Evolutionary conservation across 2,113 vertebrate species (phyloP), one percentile per base, ranked within the genome.

Genomic region (Catagonus wagneri): DNA sequence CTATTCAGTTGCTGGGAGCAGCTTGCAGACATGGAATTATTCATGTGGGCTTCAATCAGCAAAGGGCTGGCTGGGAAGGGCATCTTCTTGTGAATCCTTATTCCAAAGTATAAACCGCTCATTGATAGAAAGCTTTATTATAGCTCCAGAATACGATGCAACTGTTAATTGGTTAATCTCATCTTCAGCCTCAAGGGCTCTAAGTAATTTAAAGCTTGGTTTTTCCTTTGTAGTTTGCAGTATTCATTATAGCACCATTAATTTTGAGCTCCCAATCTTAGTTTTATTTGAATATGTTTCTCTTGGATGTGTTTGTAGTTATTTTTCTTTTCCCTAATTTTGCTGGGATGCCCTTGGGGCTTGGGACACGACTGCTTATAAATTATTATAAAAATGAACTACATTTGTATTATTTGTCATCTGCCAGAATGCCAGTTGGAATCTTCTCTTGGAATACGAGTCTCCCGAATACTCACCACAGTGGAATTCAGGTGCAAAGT

Each of bases 401-500:
- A 25, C 87, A 92, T 93, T 93, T 97, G 66, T 93, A 60, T 92
- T 88, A 61, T 74, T 95, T 92, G 71, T 92, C 83, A 86, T 95
- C 65, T 97, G 93, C 96, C 92, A 96, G 89, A 96, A 85, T 81
- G 80, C 92, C 93, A 95, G 93, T 97, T 97, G 95, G 80, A 93
- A 95, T 89, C 83, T 25, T 96, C 32, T 85, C 72, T 95, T 97
- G 94, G 92, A 97, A 79, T 95, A 96, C 1, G 72, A 93, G 50
- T 96, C 83, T 96, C 36, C 76, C 75, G 36, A 81, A 85, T 90
- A 84, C 89, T 97, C 89, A 97, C 36, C 87, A 87, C 89, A 96
- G 97, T 96, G 97, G 96, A 96, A 97, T 97, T 97, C 92, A 96
- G 97, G 97, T 97, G 97, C 93, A 97, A 60, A 96, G 89, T 81